Evolutionary conservation across 2,113 vertebrate genomes (phyloP), one percentile per base, ranked within the genome.

Genomic region (Ictidomys tridecemlineatus): DNA sequence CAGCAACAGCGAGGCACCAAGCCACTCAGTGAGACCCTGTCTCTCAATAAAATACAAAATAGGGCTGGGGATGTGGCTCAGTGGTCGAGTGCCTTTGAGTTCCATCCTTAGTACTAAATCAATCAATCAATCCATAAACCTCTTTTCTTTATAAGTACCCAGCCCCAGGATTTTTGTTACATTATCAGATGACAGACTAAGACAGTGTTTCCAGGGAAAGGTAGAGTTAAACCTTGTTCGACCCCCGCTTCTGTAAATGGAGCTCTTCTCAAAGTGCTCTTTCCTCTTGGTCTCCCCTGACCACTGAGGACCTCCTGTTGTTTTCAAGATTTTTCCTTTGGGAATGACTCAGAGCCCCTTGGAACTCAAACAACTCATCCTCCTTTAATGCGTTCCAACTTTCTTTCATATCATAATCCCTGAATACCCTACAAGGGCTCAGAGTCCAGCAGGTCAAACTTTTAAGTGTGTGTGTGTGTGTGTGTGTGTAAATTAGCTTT

Each of bases 161-260:
- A 39, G 63, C 51, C 42, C 63, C 39, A 61, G 53, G 22, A 13
- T 32, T 51, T 94, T 61, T 80, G 24, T 80, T 73, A 73, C 4
- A 63, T 26, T 26, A n/a, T 34, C 84, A 48, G 22, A 48, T 72
- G 30, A 34, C 51, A 32, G 39, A 48, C 5, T 48, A 28, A 42
- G 11, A 72, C 0, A 11, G 17, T 53, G 51, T 53, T 32, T 16
- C 65, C 6, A 4, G 3, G 14, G 91, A 1, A 34, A n/a, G 37
- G 65, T 2, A 12, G 30, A 51, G 67, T 5, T 51, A 63, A 79
- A 42, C 24, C 30, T 56, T 14, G 0, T 6, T 26, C 32, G 51
- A 17, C 1, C 22, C 17, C 2, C 17, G n/a, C n/a, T 32, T 53
- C 24, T 11, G 18, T 61, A 16, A 42, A 79, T 4, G 0, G 0